Conservation (phyloP, 2,797 vertebrate genomes). For the Falco columbarius region DNA sequence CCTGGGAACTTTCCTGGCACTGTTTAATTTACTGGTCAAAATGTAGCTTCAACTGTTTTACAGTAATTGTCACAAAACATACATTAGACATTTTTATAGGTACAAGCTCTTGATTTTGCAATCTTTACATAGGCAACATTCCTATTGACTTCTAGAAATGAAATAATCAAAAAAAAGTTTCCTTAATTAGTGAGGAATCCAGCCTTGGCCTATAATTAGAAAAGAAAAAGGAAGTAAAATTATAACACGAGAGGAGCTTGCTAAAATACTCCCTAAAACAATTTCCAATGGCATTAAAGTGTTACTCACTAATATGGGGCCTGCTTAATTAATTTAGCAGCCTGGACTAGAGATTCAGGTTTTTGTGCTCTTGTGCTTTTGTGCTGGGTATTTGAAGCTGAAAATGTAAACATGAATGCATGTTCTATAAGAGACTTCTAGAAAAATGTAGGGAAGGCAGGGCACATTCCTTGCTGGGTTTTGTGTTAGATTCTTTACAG, state of each 20-base stretch:
- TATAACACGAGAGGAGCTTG: neutral
- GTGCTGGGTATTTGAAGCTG: conserved; percentile 54
- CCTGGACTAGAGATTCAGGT: conserved; percentile 24
- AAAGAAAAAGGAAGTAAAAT: conserved; percentile 31
- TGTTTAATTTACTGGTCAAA: neutral
- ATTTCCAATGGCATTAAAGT: neutral
- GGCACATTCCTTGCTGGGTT: conserved; percentile 16
- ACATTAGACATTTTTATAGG: neutral
- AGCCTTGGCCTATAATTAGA: conserved; percentile 6
- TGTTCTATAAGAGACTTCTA: conserved; percentile 26
- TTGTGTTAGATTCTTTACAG: conserved; percentile 28
- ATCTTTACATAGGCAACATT: neutral
- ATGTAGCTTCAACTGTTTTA: neutral
- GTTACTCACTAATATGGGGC: neutral
- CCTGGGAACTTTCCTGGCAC: neutral
- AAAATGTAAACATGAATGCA: conserved; percentile 50
- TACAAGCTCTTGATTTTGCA: neutral
- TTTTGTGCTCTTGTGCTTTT: conserved; percentile 55
- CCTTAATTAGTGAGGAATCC: conserved; percentile 38
- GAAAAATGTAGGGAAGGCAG: conserved; percentile 42
- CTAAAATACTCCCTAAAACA: conserved; percentile 22
- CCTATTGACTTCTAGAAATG: conserved; percentile 1
- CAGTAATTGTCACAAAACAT: neutral
- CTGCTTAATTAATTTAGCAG: conserved; percentile 54
- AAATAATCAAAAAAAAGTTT: neutral